Evolutionary conservation across 30 jellyfish, hydroid and myxozoan genomes (phyloP), one percentile per base, ranked within the genome.

Genomic region (Turritopsis rubra): DNA sequence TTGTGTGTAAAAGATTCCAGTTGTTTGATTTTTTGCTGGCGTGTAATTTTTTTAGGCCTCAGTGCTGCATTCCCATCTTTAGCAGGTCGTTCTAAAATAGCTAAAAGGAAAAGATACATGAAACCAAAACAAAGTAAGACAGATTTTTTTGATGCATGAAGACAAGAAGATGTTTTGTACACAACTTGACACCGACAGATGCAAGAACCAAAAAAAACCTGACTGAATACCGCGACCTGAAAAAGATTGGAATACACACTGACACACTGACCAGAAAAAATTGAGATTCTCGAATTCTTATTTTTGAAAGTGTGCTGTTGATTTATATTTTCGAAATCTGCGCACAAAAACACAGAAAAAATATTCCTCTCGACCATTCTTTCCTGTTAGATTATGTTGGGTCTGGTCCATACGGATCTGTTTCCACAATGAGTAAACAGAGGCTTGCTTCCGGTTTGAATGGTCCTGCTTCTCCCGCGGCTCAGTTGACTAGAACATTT

Each of bases 341-440:
- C 28, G 17, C 5, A n/a, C 29, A 66, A 26, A 66, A 66, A 26
- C 76, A 66, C 30, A 22, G 30, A 66, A 7, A 66, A 66, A 3
- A 26, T 79, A 1, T 25, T 25, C n/a, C 21, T 82, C 52, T 17
- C 29, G 52, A 28, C 72, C 53, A 13, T 41, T 41, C 60, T 41
- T 41, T 22, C 28, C 30, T 30, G 79, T 73, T 77, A 90, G 97
- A 91, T 24, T 90, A 90, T 65, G 84, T 87, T 75, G 97, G 97
- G 28, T 86, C 91, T 25, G 97, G 97, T 1, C 97, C 97, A 1
- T 85, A 66, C 73, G 97, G 97, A 29, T 86, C 96, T 16, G 97
- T 86, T n/a, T 75, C 90, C 78, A 90, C 97, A 27, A 90, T 90
- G 97, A 83, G 83, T 82, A 72, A 73, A 22, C 81, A 52, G 29